phyloP scores from a whole-genome alignment of 2,797 vertebrate genomes.

The Psittacula derbiana region DNA sequence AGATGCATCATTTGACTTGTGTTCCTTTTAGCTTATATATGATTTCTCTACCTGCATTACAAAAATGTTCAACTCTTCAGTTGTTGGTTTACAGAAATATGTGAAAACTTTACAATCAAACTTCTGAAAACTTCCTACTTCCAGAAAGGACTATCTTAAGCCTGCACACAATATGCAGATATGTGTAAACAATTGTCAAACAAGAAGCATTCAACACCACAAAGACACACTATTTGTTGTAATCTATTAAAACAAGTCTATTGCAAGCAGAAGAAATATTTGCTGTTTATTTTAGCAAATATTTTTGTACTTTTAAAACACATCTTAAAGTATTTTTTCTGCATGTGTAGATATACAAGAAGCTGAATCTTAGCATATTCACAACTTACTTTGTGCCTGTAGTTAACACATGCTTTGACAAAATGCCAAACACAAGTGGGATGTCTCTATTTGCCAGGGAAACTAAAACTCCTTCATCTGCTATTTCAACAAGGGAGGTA shows the following conservation, averaged over 20 bases:
- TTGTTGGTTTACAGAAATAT: background rate
- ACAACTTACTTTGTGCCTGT: background rate
- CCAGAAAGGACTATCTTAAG: background rate
- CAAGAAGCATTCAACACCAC: background rate
- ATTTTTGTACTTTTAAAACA: background rate
- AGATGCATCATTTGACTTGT: background rate
- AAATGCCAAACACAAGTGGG: background rate
- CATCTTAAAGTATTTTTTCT: background rate
- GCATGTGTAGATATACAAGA: background rate
- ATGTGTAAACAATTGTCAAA: background rate
- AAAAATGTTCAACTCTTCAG: background rate
- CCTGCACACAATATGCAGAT: background rate
- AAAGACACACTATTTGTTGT: accelerated
- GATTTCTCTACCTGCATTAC: background rate
- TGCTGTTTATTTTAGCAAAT: background rate
- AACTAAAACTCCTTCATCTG: background rate
- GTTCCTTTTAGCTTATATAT: background rate
- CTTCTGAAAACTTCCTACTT: background rate
- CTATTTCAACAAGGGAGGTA: background rate
- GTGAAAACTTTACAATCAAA: background rate
- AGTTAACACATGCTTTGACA: background rate
- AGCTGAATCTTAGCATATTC: background rate
- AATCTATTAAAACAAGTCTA: background rate
- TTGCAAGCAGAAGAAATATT: background rate
- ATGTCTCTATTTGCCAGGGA: background rate